These are phyloP conservation scores for Dromas ardeola DNA, from an alignment of 2,113 vertebrate genomes.

Conservation along the genomic window DNA sequence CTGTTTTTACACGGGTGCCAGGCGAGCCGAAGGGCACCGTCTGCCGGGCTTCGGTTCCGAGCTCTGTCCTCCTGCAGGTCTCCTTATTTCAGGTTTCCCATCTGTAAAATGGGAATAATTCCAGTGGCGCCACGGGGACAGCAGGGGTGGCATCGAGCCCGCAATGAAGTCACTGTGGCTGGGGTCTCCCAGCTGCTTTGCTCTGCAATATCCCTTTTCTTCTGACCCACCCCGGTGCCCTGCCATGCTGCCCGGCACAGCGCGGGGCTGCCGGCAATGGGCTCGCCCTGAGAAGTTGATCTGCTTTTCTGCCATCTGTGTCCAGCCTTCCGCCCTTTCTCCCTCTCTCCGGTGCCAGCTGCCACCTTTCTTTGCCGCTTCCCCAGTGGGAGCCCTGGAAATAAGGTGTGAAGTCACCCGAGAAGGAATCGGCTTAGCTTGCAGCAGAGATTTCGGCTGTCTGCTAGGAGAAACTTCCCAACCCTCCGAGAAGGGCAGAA, in stretches of 20 bases:
- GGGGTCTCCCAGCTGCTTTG: not conserved
- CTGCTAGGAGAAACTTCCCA: not conserved
- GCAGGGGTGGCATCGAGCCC: not conserved
- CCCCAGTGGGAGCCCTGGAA: not conserved
- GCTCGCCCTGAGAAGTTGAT: not conserved
- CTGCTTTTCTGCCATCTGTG: slow-evolving; percentile 5
- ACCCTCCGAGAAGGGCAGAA: not conserved
- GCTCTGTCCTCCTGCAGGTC: not conserved
- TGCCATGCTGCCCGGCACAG: not conserved
- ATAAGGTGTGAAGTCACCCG: not conserved
- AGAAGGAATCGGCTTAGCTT: not conserved
- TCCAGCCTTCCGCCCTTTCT: not conserved
- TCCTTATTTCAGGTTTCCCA: not conserved
- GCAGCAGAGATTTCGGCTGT: not conserved
- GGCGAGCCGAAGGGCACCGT: not conserved
- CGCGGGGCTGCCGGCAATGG: rapidly evolving
- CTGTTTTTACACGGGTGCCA: rapidly evolving
- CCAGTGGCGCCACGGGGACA: not conserved
- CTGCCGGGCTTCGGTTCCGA: rapidly evolving
- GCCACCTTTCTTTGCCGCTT: not conserved
- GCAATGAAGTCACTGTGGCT: not conserved
- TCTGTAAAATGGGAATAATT: not conserved
- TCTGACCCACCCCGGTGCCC: not conserved
- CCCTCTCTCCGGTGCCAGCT: not conserved
- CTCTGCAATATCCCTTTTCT: not conserved